Percentiles rank a stretch among this genome's conserved stretches.
Conservation (phyloP, 1,140 invertebrate species). For the Camponotus floridanus region DNA sequence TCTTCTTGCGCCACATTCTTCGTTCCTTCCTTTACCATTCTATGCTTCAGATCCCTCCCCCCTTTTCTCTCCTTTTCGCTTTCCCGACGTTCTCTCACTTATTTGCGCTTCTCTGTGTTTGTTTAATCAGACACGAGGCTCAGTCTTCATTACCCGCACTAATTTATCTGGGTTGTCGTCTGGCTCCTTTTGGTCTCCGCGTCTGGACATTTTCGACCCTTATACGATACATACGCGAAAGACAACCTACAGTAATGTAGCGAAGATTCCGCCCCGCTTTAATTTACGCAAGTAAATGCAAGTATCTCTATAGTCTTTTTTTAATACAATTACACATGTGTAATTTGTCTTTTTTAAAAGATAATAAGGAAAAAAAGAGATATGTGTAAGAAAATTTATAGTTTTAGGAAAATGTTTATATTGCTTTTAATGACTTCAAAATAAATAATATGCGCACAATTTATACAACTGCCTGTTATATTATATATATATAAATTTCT, state of each 20-base stretch:
- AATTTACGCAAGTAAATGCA: slow-evolving; percentile 52
- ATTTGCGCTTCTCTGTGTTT: slow-evolving; percentile 82
- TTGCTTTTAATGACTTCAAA: neutral
- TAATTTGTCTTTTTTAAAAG: neutral
- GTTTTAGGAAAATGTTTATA: neutral
- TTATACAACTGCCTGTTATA: neutral
- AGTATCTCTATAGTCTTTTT: neutral
- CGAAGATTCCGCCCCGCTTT: slow-evolving; percentile 60
- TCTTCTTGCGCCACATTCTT: slow-evolving; percentile 55
- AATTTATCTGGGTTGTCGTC: slow-evolving; percentile 83
- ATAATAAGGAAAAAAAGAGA: neutral
- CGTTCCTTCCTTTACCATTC: slow-evolving; percentile 34
- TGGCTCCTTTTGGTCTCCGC: slow-evolving; percentile 69
- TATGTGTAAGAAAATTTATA: neutral
- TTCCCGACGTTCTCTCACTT: slow-evolving; percentile 70
- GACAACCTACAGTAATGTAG: slow-evolving; percentile 65
- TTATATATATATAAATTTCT: too few relatives aligned
- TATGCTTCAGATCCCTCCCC: neutral
- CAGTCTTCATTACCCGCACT: slow-evolving; percentile 83
- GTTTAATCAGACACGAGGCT: slow-evolving; percentile 84
- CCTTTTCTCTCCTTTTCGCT: slow-evolving; percentile 30
- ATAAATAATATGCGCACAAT: neutral
- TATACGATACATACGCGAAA: slow-evolving; percentile 36
- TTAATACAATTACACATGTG: neutral
- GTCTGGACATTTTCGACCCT: slow-evolving; percentile 29